These are phyloP conservation scores for Cisticola juncidis DNA, from an alignment of 2,113 vertebrate genomes.

Conservation along the genomic window DNA sequence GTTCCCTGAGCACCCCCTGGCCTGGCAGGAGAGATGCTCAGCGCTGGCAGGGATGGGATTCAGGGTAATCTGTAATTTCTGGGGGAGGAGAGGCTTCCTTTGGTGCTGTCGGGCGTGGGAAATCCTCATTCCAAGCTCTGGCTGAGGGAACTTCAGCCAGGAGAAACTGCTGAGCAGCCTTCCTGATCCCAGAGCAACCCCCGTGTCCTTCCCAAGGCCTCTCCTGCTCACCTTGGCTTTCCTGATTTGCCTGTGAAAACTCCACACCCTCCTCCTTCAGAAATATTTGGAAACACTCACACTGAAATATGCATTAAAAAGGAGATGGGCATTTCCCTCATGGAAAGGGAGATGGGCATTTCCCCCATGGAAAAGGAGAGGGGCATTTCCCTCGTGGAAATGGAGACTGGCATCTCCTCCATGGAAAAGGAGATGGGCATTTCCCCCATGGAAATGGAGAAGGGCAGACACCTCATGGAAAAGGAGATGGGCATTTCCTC, in stretches of 20 bases:
- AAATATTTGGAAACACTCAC: not conserved
- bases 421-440: not conserved
- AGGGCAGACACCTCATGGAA: no score
- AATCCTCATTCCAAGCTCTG: not conserved
- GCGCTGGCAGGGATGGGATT: not conserved
- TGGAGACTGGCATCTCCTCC: fast-evolving
- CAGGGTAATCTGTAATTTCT: not conserved
- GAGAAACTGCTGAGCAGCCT: conserved; percentile 19
- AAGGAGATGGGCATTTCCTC: not conserved
- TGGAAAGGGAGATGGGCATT: not conserved
- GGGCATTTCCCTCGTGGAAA: fast-evolving
- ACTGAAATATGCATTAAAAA: not conserved
- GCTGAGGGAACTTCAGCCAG: not conserved
- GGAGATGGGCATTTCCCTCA: not conserved
- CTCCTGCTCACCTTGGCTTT: not conserved
- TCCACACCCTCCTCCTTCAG: conserved; percentile 41
- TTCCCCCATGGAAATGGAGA: fast-evolving
- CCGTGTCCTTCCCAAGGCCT: not conserved
- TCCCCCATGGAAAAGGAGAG: not conserved
- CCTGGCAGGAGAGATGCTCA: not conserved
- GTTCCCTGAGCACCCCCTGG: not conserved
- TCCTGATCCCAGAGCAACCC: not conserved
- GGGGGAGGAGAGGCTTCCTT: not conserved
- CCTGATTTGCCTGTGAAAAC: conserved; percentile 43
- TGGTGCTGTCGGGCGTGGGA: not conserved